These are phyloP conservation scores for Dendrocopos noguchii DNA, from an alignment of 2,113 vertebrate species.

Conservation along the genomic window DNA sequence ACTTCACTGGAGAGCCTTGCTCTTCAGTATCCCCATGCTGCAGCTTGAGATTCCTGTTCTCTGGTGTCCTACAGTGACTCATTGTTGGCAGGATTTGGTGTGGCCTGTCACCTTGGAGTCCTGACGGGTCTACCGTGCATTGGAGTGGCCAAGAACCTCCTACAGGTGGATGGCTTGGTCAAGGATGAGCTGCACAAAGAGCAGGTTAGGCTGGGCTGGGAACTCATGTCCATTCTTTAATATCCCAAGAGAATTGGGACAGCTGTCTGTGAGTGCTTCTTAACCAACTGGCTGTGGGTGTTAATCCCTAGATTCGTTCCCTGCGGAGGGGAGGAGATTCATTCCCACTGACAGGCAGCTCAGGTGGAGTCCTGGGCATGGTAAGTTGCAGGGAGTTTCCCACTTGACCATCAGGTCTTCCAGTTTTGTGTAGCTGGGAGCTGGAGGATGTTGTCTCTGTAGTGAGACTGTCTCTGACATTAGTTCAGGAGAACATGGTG, in stretches of 20 bases:
- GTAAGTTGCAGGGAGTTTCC: conserved; percentile 64
- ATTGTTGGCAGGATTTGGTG: conserved; percentile 84
- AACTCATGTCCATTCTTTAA: not conserved
- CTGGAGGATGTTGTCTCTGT: not conserved
- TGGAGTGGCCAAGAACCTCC: conserved; percentile 95
- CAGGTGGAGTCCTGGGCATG: conserved; percentile 86
- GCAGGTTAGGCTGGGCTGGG: conserved; percentile 77
- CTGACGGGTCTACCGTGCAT: conserved; percentile 87
- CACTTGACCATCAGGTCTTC: not conserved
- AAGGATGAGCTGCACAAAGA: conserved; percentile 82
- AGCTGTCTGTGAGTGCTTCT: rapidly evolving
- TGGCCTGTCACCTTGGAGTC: conserved; percentile 93
- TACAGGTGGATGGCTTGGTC: conserved; percentile 88
- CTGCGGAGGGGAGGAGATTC: conserved; percentile 83
- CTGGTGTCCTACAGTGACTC: not conserved
- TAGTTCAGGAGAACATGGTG: not conserved
- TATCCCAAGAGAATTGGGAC: not conserved
- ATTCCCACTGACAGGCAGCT: conserved; percentile 81
- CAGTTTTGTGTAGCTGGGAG: not conserved
- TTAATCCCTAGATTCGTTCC: conserved; percentile 75
- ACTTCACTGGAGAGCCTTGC: not conserved
- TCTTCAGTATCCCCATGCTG: not conserved
- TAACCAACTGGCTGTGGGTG: not conserved
- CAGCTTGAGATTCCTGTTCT: not conserved
- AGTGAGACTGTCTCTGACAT: not conserved